Evolutionary conservation across 64 coral and sea anemone species (phyloP).

Genomic region (Montipora capricornis): DNA sequence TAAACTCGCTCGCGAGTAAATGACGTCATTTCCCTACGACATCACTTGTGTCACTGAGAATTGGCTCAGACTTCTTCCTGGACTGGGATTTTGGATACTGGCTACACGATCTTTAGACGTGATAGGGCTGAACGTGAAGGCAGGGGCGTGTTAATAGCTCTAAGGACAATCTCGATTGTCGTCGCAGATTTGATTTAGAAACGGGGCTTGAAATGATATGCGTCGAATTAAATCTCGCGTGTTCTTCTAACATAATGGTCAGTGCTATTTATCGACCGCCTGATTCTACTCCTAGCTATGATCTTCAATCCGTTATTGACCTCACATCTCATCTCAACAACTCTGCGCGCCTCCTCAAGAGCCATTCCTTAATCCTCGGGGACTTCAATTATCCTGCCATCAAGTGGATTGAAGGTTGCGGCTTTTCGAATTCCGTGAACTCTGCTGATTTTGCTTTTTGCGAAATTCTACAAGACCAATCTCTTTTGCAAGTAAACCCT

Average conservation of each 20-base stretch:
- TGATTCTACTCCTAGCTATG: slow-evolving; percentile 32
- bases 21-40: neutral
- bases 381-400: slow-evolving; percentile 39
- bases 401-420: slow-evolving; percentile 23
- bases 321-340: neutral
- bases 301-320: neutral
- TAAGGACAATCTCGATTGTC: slow-evolving; percentile 3
- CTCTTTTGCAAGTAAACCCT: neutral
- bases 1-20: too few relatives aligned
- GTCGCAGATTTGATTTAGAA: neutral
- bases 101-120: slow-evolving; percentile 11
- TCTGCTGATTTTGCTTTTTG: slow-evolving; percentile 45
- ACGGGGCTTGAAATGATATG: slow-evolving; percentile 2
- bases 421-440: slow-evolving; percentile 2
- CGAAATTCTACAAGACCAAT: neutral
- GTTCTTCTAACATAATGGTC: neutral
- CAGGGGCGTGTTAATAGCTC: slow-evolving; percentile 15
- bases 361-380: neutral
- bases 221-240: neutral
- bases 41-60: slow-evolving; percentile 27
- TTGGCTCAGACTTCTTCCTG: neutral
- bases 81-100: slow-evolving; percentile 33
- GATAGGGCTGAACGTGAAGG: neutral
- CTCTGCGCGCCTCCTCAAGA: neutral
- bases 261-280: slow-evolving; percentile 16